Evolutionary conservation across 2,888 invertebrate genomes (phyloP).

Genomic region (Drosophila suboccidentalis): DNA sequence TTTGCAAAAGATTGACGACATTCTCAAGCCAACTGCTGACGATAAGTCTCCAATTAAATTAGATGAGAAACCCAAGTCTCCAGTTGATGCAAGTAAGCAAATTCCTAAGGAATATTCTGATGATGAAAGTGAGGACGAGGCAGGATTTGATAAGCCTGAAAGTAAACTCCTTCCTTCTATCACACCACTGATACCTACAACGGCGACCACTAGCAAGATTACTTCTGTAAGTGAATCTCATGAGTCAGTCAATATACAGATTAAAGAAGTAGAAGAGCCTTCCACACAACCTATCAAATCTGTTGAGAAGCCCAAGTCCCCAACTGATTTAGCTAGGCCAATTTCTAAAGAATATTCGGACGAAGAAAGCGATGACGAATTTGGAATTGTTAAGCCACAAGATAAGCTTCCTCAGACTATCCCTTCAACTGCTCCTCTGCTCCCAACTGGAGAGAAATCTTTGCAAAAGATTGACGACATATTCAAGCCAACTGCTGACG

Average conservation of each 20-base stretch:
- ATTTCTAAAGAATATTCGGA: neutral
- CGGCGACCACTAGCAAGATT: slow-evolving; percentile 9
- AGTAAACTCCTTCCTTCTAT: neutral
- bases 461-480: slow-evolving; percentile 8
- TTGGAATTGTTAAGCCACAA: neutral
- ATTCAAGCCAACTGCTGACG: neutral
- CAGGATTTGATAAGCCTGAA: slow-evolving; percentile 11
- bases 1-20: slow-evolving; percentile 16
- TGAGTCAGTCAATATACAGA: neutral
- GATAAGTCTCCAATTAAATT: slow-evolving; percentile 20
- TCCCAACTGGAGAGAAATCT: slow-evolving; percentile 14
- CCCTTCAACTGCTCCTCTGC: neutral
- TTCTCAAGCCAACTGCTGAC: slow-evolving; percentile 17
- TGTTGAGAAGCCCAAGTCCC: neutral
- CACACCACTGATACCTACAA: slow-evolving; percentile 2
- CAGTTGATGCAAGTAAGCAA: slow-evolving; percentile 11
- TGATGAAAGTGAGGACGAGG: slow-evolving; percentile 26
- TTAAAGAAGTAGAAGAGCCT: slow-evolving; percentile 6
- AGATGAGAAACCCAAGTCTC: slow-evolving; percentile 33
- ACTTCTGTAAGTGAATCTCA: slow-evolving; percentile 10
- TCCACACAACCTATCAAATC: neutral
- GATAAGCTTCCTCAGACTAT: neutral
- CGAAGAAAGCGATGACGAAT: neutral
- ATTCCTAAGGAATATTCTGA: slow-evolving; percentile 23
- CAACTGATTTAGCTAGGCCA: neutral